Conservation (phyloP, 1,140 invertebrate species). For the Samia ricini region DNA sequence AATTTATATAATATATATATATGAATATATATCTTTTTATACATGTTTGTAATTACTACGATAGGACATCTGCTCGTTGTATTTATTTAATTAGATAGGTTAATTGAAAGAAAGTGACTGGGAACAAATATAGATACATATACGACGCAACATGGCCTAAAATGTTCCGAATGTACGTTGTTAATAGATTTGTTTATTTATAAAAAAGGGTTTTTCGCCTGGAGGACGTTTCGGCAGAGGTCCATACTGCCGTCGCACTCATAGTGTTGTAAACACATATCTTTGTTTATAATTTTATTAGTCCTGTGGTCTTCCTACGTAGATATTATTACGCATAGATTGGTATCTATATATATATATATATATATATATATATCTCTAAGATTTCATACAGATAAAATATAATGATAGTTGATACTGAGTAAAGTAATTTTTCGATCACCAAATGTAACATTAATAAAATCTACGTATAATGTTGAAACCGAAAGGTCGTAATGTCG, state of each 20-base stretch:
- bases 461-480: not conserved
- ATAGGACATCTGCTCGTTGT: constrained; percentile 57
- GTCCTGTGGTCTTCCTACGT: constrained; percentile 13
- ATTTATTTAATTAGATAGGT: constrained; percentile 72
- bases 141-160: constrained; percentile 64
- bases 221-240: not conserved
- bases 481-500: not conserved
- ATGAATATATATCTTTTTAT: constrained; percentile 64
- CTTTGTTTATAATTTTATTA: constrained; percentile 45
- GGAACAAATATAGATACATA: constrained; percentile 59
- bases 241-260: constrained; percentile 19
- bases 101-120: constrained; percentile 69
- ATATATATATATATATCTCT: too few relatives aligned
- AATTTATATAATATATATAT: constrained; percentile 53
- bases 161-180: constrained; percentile 35
- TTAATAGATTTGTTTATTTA: constrained; percentile 21
- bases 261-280: constrained; percentile 49
- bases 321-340: constrained; percentile 11
- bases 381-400: not conserved
- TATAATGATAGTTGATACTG: not conserved
- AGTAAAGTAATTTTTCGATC: not conserved
- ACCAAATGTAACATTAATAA: not conserved
- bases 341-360: not conserved
- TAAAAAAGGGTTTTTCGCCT: constrained; percentile 6
- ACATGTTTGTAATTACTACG: constrained; percentile 72